Conservation (phyloP, 2,888 invertebrate genomes). For the Stegophylla sp. region DNA sequence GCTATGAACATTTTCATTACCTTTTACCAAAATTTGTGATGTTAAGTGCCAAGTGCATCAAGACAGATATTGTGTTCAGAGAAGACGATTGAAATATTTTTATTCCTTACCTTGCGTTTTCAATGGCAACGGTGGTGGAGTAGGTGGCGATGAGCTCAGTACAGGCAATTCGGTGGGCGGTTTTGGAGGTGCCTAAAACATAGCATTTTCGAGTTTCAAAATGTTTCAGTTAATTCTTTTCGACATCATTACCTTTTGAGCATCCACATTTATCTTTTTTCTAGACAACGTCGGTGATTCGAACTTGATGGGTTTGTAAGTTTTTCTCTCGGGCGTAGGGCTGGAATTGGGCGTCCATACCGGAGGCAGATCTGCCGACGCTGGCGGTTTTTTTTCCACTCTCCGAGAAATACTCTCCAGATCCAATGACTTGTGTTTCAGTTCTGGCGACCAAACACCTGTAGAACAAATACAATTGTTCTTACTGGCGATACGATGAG, state of each 20-base stretch:
- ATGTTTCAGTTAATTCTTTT: neutral
- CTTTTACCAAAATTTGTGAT: constrained; percentile 41
- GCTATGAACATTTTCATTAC: constrained; percentile 50
- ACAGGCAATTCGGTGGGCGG: constrained; percentile 18
- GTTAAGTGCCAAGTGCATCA: constrained; percentile 34
- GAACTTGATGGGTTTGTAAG: constrained; percentile 80
- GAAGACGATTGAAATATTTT: constrained; percentile 3
- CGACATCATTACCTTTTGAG: constrained; percentile 12
- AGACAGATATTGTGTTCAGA: constrained; percentile 13
- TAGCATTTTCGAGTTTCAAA: neutral
- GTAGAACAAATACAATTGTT: constrained; percentile 51
- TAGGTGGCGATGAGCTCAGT: constrained; percentile 25
- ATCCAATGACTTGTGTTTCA: constrained; percentile 53
- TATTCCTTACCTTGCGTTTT: constrained; percentile 45
- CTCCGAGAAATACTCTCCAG: neutral
- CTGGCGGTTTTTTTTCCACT: constrained; percentile 20
- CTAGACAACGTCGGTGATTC: constrained; percentile 73
- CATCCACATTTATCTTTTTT: constrained; percentile 66
- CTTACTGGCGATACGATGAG: constrained; percentile 11
- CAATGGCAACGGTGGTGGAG: neutral
- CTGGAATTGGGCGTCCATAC: constrained; percentile 75
- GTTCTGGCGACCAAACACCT: constrained; percentile 72
- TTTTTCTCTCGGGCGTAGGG: constrained; percentile 71
- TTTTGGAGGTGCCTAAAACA: constrained; percentile 13
- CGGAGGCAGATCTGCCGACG: constrained; percentile 63